These are phyloP conservation scores for Halcyon chelicuti DNA, from an alignment of 2,797 vertebrate genomes.

Conservation along the genomic window DNA sequence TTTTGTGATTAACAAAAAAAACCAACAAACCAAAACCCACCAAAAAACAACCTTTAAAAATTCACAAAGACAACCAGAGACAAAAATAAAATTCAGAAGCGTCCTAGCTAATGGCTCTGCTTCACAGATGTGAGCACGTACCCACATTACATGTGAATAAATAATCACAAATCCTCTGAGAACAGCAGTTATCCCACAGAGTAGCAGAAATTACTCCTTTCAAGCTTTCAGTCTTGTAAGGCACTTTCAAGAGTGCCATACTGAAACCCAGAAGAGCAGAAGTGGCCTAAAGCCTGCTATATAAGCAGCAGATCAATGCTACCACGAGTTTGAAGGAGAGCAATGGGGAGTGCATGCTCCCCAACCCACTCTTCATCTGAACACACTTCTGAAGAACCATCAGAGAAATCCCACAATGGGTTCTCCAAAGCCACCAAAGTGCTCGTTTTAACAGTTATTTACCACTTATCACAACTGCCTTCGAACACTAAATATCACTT, in stretches of 20 bases:
- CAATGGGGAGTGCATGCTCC: accelerated
- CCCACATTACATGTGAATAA: neutral
- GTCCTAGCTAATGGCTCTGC: neutral
- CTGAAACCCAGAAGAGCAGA: neutral
- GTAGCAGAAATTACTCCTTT: neutral
- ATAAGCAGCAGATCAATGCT: neutral
- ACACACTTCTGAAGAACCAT: accelerated
- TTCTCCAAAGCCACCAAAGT: neutral
- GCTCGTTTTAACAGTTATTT: neutral
- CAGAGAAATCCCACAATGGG: neutral
- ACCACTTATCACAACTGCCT: neutral
- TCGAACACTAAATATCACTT: neutral
- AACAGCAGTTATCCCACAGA: constrained; percentile 35
- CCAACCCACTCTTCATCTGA: neutral
- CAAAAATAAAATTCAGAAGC: neutral
- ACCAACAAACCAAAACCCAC: neutral
- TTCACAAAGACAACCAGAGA: neutral
- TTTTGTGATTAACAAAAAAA: neutral
- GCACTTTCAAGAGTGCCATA: neutral
- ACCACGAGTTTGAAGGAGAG: accelerated
- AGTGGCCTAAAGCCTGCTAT: neutral
- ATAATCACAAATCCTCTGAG: neutral
- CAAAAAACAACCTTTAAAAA: neutral
- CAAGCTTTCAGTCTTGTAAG: neutral
- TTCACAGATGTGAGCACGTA: neutral